These are phyloP conservation scores for Leucopsar rothschildi DNA, from an alignment of 2,113 vertebrate genomes.

Conservation along the genomic window DNA sequence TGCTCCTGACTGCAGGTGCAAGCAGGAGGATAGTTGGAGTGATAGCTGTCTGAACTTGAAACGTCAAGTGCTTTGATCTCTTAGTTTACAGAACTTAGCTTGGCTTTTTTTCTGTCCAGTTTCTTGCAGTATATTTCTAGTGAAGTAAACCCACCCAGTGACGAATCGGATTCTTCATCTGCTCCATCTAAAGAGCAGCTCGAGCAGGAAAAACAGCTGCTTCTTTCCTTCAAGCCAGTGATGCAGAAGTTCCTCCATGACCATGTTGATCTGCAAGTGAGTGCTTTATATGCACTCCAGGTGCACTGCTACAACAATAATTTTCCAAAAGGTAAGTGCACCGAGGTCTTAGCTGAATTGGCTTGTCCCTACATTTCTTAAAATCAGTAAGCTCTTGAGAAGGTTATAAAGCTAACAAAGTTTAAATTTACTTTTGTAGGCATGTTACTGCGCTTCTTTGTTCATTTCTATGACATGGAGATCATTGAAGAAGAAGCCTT, in stretches of 20 bases:
- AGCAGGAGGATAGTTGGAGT: background rate
- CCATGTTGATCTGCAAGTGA: constrained; percentile 96
- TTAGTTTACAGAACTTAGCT: background rate
- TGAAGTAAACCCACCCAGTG: constrained; percentile 85
- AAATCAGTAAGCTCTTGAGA: background rate
- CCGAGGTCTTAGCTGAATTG: accelerated
- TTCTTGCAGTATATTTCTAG: constrained; percentile 98
- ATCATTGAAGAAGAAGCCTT: constrained; percentile 99
- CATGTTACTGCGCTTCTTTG: constrained; percentile 98
- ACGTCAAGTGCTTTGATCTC: background rate
- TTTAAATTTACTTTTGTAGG: constrained; percentile 60
- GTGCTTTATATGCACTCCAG: constrained; percentile 95
- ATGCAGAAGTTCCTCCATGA: constrained; percentile 99
- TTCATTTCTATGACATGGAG: constrained; percentile 99
- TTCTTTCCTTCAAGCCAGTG: constrained; percentile 97
- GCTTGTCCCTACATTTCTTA: accelerated
- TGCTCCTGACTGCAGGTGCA: accelerated
- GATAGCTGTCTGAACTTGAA: background rate
- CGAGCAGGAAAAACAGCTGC: constrained; percentile 94
- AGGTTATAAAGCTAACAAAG: accelerated
- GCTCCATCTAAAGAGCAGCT: constrained; percentile 93
- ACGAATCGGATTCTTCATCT: constrained; percentile 86
- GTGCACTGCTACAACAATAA: constrained; percentile 93
- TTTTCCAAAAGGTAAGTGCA: constrained; percentile 90
- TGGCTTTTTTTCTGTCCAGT: constrained; percentile 60